Evolutionary conservation across 92 coral and sea anemone genomes (phyloP), one percentile per base, ranked within the genome.

Genomic region (Anthopleura xanthogrammica): DNA sequence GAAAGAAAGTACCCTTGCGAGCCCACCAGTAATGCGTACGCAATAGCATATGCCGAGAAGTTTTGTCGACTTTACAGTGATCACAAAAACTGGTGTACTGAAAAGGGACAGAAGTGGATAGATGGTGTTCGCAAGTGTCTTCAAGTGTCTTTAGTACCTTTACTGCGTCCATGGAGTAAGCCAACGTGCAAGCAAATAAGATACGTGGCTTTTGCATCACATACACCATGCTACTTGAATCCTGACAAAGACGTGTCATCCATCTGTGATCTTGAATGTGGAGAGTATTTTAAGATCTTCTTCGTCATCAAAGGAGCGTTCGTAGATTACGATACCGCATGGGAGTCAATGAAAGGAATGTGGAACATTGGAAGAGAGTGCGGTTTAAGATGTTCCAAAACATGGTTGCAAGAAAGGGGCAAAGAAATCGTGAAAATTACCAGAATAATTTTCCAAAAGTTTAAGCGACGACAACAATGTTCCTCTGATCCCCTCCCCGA

Each of bases 51-150:
- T 23, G 92, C 95, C 50, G 90, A 89, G 80, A 83, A 76, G 82
- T 92, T 92, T 80, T 92, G 95, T 78, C 81, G 58, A 7, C 23
- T 83, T 85, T 92, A 83, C 41, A 41, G 77, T 19, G 10, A 80
- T 7, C 76, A 70, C 48, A 22, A 24, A 16, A 3, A 2, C 46
- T 39, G 16, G 73, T 89, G 89, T 76, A 76, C 87, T 24, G 1
- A 12, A 14, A 75, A 84, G 9, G 95, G 87, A 12, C 66, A 85
- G 56, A 72, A 81, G 23, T 92, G 95, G 95, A 57, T 89, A 20
- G 87, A 92, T 68, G 92, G 80, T 16, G 92, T 86, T 19, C 84
- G 95, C 2, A 89, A 89, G 79, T 89, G 95, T 70, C 82, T 92
- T 0, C 95, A 86, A 52, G 88, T 92, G 6, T 10, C 88, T 20